Conservation (phyloP, 1,140 invertebrate species). For the Drosophila sp. region DNA sequence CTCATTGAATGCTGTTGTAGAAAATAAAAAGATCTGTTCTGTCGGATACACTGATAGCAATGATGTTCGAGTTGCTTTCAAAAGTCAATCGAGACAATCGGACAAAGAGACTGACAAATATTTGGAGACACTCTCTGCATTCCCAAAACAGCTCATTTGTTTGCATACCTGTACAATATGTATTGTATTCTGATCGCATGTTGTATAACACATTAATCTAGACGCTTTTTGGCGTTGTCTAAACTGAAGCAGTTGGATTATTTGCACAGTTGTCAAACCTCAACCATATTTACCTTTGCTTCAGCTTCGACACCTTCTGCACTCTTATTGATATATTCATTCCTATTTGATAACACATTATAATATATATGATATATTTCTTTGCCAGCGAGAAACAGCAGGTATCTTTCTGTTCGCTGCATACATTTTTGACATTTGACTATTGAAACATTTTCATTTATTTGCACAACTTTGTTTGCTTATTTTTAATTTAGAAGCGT, state of each 20-base stretch:
- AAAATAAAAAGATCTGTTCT: slow-evolving; percentile 16
- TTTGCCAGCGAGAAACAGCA: slow-evolving; percentile 21
- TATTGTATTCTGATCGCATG: slow-evolving; percentile 2
- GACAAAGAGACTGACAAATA: background rate
- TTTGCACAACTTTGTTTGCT: slow-evolving; percentile 42
- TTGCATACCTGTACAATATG: background rate
- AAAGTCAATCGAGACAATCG: slow-evolving; percentile 7
- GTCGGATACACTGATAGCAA: slow-evolving; percentile 1
- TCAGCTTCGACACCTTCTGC: background rate
- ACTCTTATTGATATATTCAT: background rate
- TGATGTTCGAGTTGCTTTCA: background rate
- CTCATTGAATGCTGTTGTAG: slow-evolving; percentile 2
- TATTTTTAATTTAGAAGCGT: too few relatives aligned
- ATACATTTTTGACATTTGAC: slow-evolving; percentile 15
- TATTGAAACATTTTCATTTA: slow-evolving; percentile 30
- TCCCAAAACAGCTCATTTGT: slow-evolving; percentile 21
- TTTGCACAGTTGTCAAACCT: slow-evolving; percentile 67
- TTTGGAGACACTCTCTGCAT: slow-evolving; percentile 7
- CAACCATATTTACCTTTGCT: slow-evolving; percentile 21
- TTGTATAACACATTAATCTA: slow-evolving; percentile 29
- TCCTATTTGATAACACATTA: slow-evolving; percentile 70
- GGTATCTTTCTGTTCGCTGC: slow-evolving; percentile 17
- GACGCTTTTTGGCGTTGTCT: slow-evolving; percentile 56
- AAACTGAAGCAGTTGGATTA: slow-evolving; percentile 46
- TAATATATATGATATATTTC: slow-evolving; percentile 53